Base-by-base conservation (phyloP, 2,797 vertebrate species). In the Adrianichthys oophorus region DNA sequence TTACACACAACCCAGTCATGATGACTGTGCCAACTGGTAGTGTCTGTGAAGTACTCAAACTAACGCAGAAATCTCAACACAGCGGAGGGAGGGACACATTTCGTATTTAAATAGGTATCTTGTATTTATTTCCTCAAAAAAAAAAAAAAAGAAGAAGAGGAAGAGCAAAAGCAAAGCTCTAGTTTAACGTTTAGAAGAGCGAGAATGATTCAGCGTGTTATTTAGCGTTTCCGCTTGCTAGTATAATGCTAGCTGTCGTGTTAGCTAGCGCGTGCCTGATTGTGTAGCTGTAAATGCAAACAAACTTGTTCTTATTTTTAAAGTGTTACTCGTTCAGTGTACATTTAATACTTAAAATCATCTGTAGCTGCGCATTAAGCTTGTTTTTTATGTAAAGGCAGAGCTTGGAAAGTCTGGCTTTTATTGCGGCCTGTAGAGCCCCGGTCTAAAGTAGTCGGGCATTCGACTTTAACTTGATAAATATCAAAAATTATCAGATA, bases 131-230 rank as follows among this genome's bases (percentile, higher is more conserved):
- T 19, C 44, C 43, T 29, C 6, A 70, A 70, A 84, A 85, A 54
- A 49, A n/a, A n/a, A n/a, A n/a, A n/a, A n/a, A n/a, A n/a, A n/a
- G n/a, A n/a, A n/a, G n/a, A n/a, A 83, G 83, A 78, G 69, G 60
- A 74, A 70, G 85, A 82, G n/a, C 6, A 44, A 44, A 18, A 46
- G 15, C n/a, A 18, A 18, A 15, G 10, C 74, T 85, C 72, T 82
- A 72, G 85, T 87, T 89, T 92, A 87, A 86, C 85, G 85, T 65
- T 86, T 80, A 87, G 62, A 48, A 65, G 68, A 76, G 72, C 71
- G 82, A 79, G 89, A 89, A 91, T 93, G 92, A 93, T 93, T 93
- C 92, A 93, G 92, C 92, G 89, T 83, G 83, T 91, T 91, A 85
- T 90, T 89, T 59, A 79, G 85, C 88, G 80, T 85, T 89, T 87